A percentile compares a stretch with the other conserved stretches of the same genome.
These are phyloP conservation scores for Norana najaformis DNA, from an alignment of 2,888 invertebrate genomes.

Conservation along the genomic window DNA sequence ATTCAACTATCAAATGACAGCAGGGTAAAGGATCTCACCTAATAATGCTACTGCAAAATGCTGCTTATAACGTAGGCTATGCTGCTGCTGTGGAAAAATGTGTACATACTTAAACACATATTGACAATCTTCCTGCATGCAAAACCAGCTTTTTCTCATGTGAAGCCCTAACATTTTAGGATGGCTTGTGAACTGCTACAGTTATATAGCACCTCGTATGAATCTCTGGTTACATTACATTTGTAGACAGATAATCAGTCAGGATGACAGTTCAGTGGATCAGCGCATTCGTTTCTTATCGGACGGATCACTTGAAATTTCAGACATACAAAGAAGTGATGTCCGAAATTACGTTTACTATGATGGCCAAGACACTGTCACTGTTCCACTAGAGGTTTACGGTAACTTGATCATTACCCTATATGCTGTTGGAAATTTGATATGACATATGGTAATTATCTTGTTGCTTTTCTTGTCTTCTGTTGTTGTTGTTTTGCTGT, in stretches of 20 bases:
- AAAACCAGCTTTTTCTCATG: no score
- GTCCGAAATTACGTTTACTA: background rate
- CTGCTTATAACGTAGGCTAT: no score
- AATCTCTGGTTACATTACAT: background rate
- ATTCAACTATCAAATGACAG: background rate
- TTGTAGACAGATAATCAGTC: background rate
- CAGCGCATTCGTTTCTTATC: background rate
- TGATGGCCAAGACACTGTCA: background rate
- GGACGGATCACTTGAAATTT: constrained; percentile 15
- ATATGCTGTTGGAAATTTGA: background rate
- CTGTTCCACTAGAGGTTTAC: background rate
- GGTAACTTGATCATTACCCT: background rate
- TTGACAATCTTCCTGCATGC: no score
- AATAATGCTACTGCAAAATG: no score
- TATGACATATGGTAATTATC: no score
- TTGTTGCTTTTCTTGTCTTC: background rate
- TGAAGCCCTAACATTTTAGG: no score
- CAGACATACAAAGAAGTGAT: background rate
- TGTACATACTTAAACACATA: no score
- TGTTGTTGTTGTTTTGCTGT: background rate
- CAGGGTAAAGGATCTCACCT: background rate
- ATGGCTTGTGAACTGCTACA: no score
- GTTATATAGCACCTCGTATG: no score
- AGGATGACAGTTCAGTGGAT: background rate
- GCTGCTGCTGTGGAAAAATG: no score